Percentiles rank a stretch among this genome's conserved stretches.
These are phyloP conservation scores for Penaeus indicus DNA, from an alignment of 1,140 invertebrate species.

Conservation along the genomic window DNA sequence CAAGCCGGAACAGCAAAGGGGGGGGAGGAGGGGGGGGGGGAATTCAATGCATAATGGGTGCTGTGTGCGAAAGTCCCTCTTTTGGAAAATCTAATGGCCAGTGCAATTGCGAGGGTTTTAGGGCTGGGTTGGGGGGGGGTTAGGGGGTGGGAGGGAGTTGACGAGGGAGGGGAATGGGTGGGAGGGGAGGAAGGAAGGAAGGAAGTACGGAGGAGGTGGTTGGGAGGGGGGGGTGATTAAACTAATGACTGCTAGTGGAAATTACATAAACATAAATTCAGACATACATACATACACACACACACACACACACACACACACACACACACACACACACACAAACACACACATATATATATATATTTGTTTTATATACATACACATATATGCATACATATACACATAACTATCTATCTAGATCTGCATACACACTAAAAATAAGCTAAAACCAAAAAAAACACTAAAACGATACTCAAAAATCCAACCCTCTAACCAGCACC, in stretches of 20 bases:
- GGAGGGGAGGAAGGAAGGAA: not conserved
- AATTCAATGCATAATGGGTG: too few species aligned
- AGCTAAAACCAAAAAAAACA: not conserved
- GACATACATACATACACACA: not conserved
- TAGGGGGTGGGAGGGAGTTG: not conserved
- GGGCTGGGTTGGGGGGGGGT: not conserved
- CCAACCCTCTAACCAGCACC: too few species aligned
- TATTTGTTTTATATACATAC: not conserved
- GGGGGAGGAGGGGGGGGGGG: too few species aligned
- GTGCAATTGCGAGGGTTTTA: too few species aligned
- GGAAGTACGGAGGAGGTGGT: too few species aligned
- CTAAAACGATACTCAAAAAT: not conserved
- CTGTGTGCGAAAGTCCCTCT: too few species aligned
- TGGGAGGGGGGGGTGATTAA: not conserved
- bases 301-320: not conserved
- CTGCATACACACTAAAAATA: constrained; percentile 14
- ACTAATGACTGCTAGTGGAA: not conserved
- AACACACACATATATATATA: not conserved
- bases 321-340: constrained; percentile 11
- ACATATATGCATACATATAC: constrained; percentile 6
- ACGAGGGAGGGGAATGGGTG: not conserved
- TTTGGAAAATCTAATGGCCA: too few species aligned
- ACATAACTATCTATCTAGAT: not conserved
- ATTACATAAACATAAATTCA: not conserved
- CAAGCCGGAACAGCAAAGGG: too few species aligned